Conservation (phyloP, 2,113 vertebrate species). For the Uria lomvia region DNA sequence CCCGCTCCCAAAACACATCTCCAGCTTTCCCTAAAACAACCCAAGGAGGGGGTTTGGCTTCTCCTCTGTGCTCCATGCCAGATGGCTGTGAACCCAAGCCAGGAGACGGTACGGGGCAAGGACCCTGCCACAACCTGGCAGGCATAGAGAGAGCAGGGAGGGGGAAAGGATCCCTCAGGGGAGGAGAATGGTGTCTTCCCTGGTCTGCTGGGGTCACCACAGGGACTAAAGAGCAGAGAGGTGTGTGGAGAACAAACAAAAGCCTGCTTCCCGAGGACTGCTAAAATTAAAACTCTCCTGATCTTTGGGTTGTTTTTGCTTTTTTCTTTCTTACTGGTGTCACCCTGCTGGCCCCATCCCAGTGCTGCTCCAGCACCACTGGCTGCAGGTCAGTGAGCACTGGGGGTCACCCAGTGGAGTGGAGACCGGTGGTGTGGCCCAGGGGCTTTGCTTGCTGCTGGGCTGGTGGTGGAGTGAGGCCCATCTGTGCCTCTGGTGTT, state of each 20-base stretch:
- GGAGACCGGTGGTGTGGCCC: neutral
- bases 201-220: neutral
- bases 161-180: neutral
- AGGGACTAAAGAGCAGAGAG: neutral
- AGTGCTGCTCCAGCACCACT: neutral
- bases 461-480: neutral
- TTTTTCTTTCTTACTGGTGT: neutral
- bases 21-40: neutral
- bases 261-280: neutral
- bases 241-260: neutral
- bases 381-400: neutral
- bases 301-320: neutral
- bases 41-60: neutral
- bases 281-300: neutral
- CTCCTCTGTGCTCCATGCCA: neutral
- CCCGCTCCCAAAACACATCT: neutral
- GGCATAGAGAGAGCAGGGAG: neutral
- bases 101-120: neutral
- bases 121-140: neutral
- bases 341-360: neutral
- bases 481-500: neutral
- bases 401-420: conserved; percentile 26
- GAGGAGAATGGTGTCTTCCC: neutral
- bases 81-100: neutral
- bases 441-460: neutral